Conservation (phyloP, 2,113 vertebrate species). For the Sterrhoptilus dennistouni region DNA sequence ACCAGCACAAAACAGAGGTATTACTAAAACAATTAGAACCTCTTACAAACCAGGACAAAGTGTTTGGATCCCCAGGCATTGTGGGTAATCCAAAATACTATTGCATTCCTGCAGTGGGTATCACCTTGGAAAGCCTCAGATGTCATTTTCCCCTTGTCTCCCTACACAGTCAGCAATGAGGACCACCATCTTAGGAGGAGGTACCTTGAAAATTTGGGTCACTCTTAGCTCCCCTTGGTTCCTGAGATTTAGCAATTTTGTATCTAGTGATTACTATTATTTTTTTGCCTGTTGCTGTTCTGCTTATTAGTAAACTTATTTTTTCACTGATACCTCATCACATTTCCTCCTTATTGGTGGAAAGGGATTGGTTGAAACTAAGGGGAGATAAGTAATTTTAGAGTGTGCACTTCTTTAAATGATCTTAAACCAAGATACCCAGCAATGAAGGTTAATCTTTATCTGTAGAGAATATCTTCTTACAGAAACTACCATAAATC, state of each 20-base stretch:
- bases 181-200: background rate
- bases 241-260: background rate
- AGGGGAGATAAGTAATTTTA: background rate
- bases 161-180: fast-evolving
- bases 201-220: background rate
- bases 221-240: fast-evolving
- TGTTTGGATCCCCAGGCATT: background rate
- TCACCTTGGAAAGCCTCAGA: background rate
- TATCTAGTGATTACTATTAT: no score
- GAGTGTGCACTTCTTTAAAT: background rate
- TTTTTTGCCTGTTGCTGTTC: background rate
- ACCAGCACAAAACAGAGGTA: background rate
- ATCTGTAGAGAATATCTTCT: background rate
- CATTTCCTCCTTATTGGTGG: background rate
- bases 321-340: background rate
- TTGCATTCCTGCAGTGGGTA: no score
- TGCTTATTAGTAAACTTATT: background rate
- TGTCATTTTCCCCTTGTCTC: background rate
- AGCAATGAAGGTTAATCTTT: background rate
- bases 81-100: background rate
- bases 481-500: background rate
- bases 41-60: background rate
- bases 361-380: background rate
- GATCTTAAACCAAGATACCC: background rate
- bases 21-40: background rate